These are phyloP conservation scores for Bucorvus abyssinicus DNA, from an alignment of 2,797 vertebrate species.

Conservation along the genomic window DNA sequence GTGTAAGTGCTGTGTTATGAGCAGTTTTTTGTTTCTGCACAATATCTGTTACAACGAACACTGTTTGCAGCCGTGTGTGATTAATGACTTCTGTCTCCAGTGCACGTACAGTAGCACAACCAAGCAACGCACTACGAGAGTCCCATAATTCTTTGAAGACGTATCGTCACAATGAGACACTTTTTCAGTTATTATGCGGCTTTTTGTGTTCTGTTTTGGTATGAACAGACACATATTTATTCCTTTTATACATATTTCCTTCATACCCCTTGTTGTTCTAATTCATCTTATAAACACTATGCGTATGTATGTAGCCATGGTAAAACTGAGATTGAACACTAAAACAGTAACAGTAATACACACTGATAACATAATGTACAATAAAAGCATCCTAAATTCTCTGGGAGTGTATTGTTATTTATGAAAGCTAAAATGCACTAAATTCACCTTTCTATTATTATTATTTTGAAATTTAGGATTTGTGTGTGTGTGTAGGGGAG, in stretches of 20 bases:
- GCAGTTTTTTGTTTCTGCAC: neutral
- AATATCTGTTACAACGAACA: neutral
- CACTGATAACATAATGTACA: neutral
- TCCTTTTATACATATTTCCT: neutral
- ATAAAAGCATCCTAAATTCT: neutral
- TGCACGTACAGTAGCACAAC: neutral
- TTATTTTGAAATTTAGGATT: slow-evolving; percentile 67
- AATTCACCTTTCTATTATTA: slow-evolving; percentile 66
- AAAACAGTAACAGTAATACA: neutral
- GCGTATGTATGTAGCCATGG: too few relatives aligned
- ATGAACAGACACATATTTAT: neutral
- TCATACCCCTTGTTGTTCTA: neutral
- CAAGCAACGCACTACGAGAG: neutral
- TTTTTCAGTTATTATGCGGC: neutral
- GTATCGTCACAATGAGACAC: neutral
- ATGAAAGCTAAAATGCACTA: neutral
- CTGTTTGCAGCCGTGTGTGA: neutral
- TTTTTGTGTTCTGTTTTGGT: neutral
- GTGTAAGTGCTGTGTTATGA: neutral
- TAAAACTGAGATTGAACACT: neutral
- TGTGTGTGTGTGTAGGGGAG: slow-evolving; percentile 59
- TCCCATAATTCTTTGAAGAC: neutral
- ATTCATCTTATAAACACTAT: neutral
- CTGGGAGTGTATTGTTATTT: neutral
- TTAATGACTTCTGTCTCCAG: slow-evolving; percentile 16